Conservation (phyloP, 2,797 vertebrate genomes). For the Danio tinwini region DNA sequence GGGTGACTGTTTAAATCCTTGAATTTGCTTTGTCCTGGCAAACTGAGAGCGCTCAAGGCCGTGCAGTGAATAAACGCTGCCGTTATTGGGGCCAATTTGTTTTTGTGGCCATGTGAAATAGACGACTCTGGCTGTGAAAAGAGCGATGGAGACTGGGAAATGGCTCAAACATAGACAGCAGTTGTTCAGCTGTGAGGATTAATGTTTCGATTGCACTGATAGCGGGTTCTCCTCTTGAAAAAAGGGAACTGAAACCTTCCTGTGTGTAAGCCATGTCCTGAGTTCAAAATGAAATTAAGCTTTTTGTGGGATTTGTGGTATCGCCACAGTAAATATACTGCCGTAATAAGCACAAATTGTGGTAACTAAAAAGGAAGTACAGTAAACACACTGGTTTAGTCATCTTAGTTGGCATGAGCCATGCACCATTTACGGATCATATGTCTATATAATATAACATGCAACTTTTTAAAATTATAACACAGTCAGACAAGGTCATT, state of each 20-base stretch:
- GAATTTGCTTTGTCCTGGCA: constrained; percentile 42
- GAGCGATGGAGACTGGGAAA: constrained; percentile 12
- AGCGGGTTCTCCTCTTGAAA: constrained; percentile 9
- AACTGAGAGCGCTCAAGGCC: constrained; percentile 19
- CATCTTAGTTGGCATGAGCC: neutral
- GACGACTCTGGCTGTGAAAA: constrained; percentile 29
- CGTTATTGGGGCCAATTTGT: constrained; percentile 29
- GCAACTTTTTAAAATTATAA: neutral
- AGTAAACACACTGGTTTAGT: constrained; percentile 2
- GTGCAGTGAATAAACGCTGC: constrained; percentile 28
- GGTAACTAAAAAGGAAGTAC: neutral
- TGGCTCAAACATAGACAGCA: constrained; percentile 51
- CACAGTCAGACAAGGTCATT: too few relatives aligned
- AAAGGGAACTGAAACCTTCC: constrained; percentile 8
- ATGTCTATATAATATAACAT: neutral
- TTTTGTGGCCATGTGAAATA: constrained; percentile 34
- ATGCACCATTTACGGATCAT: neutral
- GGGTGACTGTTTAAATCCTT: constrained; percentile 39
- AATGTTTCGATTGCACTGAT: constrained; percentile 24
- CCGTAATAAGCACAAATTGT: neutral
- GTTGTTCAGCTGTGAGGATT: constrained; percentile 48
- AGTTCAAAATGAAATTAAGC: neutral
- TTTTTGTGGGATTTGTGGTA: constrained; percentile 1
- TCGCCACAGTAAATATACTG: neutral
- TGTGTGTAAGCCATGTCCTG: neutral